Evolutionary conservation across 2,113 vertebrate genomes (phyloP).

Genomic region (Mionectes macconnelli): DNA sequence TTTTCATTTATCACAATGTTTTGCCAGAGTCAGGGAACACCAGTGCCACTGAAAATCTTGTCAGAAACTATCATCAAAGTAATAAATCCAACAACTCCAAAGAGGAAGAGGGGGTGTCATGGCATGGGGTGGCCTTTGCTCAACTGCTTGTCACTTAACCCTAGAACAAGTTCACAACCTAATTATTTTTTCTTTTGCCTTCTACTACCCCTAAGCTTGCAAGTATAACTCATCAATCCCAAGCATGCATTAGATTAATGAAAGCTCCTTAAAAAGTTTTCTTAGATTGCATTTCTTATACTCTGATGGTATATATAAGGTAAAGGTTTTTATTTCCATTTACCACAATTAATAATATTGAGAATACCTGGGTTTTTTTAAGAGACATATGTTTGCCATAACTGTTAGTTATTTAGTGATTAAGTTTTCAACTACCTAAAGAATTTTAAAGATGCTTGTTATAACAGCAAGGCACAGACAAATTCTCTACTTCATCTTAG

Average conservation of each 20-base stretch:
- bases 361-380: neutral
- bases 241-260: neutral
- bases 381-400: neutral
- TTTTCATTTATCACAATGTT: neutral
- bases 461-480: neutral
- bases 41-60: neutral
- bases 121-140: neutral
- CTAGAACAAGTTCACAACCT: neutral
- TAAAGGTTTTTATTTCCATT: neutral
- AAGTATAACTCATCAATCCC: neutral
- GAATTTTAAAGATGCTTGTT: neutral
- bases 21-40: neutral
- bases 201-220: neutral
- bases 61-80: neutral
- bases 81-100: neutral
- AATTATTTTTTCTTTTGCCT: neutral
- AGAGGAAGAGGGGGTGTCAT: rapidly evolving
- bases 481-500: neutral
- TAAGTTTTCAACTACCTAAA: neutral
- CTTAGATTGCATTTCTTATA: neutral
- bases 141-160: neutral
- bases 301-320: neutral
- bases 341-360: neutral
- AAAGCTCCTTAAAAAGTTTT: neutral
- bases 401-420: neutral